These are phyloP conservation scores for Cyanistes caeruleus DNA, from an alignment of 2,113 vertebrate species.

Conservation along the genomic window DNA sequence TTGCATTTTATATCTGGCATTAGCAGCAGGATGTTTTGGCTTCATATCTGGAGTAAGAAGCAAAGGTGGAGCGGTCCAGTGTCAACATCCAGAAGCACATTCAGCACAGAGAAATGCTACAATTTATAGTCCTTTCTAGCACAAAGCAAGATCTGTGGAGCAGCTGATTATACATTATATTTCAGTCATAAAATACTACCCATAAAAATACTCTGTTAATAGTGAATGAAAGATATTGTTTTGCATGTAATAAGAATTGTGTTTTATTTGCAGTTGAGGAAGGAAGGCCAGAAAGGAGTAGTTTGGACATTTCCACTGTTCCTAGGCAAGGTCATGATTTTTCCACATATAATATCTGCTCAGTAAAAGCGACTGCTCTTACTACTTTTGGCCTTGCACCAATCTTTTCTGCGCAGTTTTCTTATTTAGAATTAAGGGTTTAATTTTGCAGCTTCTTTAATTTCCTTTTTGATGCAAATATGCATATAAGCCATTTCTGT, in stretches of 20 bases:
- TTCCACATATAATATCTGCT: background rate
- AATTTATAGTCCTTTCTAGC: background rate
- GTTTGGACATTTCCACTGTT: background rate
- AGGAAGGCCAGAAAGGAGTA: background rate
- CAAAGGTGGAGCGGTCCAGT: constrained; percentile 15
- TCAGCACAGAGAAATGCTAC: background rate
- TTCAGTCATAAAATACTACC: background rate
- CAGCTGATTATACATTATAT: constrained; percentile 7
- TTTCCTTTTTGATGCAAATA: constrained; percentile 63
- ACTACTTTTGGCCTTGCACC: background rate
- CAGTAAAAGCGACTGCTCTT: background rate
- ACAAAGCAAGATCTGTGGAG: background rate
- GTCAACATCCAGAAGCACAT: constrained; percentile 26
- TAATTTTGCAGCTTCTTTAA: constrained; percentile 57
- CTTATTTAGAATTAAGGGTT: constrained; percentile 19
- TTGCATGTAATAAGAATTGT: background rate
- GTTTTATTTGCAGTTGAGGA: background rate
- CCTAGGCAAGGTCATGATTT: background rate
- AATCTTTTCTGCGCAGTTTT: background rate
- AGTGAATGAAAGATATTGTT: background rate
- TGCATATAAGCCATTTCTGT: constrained; percentile 38
- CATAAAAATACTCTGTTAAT: background rate
- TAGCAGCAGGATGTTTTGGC: constrained; percentile 12
- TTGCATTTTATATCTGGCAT: background rate
- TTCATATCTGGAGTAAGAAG: background rate